Conservation (phyloP, 2,888 invertebrate species). For the Trypoxylon attenuatum region DNA sequence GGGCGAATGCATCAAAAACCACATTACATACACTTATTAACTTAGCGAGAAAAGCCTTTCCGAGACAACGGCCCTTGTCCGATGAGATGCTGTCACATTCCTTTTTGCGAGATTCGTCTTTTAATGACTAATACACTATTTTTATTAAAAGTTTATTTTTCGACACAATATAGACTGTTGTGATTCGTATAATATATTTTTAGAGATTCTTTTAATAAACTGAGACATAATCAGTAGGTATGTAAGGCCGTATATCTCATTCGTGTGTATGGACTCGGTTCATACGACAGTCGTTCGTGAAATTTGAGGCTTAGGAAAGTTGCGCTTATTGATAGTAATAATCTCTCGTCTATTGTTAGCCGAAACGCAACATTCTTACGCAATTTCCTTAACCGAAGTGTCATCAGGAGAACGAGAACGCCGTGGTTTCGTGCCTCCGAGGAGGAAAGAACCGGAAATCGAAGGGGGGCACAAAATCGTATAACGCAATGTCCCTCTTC, state of each 20-base stretch:
- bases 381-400: not conserved
- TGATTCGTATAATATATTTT: constrained; percentile 68
- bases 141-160: constrained; percentile 60
- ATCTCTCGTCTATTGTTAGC: no score
- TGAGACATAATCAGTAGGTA: constrained; percentile 48
- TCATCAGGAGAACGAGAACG: not conserved
- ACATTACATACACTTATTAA: constrained; percentile 5
- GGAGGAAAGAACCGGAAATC: not conserved
- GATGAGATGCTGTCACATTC: constrained; percentile 57
- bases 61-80: constrained; percentile 33
- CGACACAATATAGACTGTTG: constrained; percentile 59
- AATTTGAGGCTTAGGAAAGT: not conserved
- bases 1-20: constrained; percentile 20
- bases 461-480: not conserved
- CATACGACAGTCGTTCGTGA: constrained; percentile 12
- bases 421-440: no score
- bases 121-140: constrained; percentile 36
- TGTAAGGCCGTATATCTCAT: constrained; percentile 39
- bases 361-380: not conserved
- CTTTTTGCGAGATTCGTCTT: constrained; percentile 41
- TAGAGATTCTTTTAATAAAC: constrained; percentile 67
- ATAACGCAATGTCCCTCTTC: not conserved
- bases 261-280: constrained; percentile 24
- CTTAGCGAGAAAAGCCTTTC: constrained; percentile 22
- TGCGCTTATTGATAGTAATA: no score